phyloP scores from a whole-genome alignment of 2,888 invertebrate genomes.

The Euzetes globulus region DNA sequence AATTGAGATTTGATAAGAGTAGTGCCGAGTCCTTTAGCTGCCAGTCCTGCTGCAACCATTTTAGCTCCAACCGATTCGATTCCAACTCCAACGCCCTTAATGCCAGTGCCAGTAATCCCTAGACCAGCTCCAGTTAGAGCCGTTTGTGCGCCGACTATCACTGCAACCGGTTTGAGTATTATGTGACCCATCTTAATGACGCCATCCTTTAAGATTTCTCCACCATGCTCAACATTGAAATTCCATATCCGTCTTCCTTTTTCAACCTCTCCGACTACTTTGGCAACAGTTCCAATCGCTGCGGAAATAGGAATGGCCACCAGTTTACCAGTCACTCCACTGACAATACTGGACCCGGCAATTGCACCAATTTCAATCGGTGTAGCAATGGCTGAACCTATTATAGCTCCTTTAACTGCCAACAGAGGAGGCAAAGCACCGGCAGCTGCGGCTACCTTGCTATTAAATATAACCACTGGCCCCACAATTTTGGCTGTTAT shows the following conservation, averaged over 20 bases:
- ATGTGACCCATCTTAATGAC: background rate
- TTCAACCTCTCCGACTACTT: background rate
- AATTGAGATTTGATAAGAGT: background rate
- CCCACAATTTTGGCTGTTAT: conserved; percentile 25
- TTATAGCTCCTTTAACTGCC: conserved; percentile 29
- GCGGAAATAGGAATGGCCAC: conserved; percentile 29
- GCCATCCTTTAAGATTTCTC: background rate
- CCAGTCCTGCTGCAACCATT: background rate
- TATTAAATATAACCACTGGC: conserved; percentile 17
- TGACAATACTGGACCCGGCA: conserved; percentile 6
- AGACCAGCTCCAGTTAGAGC: conserved; percentile 1
- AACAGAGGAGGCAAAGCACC: conserved; percentile 28
- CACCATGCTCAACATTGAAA: background rate
- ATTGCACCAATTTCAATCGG: conserved; percentile 29
- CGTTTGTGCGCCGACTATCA: conserved; percentile 24
- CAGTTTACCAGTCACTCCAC: conserved; percentile 26
- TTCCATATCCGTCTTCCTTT: conserved; percentile 19
- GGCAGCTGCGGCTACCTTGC: conserved; percentile 16
- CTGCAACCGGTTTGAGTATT: conserved; percentile 25
- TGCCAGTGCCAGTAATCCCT: conserved; percentile 1
- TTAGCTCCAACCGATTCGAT: background rate
- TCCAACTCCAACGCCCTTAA: conserved; percentile 8
- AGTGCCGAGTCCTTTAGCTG: background rate
- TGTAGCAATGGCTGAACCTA: conserved; percentile 30
- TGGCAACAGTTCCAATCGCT: background rate